Base-by-base conservation (phyloP, 1,140 invertebrate species). In the Drosophila equinoxialis region DNA sequence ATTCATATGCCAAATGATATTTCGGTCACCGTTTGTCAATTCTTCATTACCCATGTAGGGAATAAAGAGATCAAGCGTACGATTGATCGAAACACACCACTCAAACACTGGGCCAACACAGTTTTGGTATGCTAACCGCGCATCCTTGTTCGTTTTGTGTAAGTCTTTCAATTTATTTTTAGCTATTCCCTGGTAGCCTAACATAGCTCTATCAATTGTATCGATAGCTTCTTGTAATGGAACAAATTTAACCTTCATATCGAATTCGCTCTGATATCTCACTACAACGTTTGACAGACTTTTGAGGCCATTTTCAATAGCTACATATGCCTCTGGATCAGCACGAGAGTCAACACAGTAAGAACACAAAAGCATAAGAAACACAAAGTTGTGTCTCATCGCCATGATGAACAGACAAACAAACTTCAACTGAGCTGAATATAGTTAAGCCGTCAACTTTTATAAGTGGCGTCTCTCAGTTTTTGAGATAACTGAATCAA, bases 161-260 rank as follows among this genome's bases (percentile, higher is more conserved):
- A 45, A 14, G n/a, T 14, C 6, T 6, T 45, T 14, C 6, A 45
- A 14, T 14, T 45, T 45, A 7, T 6, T 45, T 14, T 45, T 45
- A 45, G 42, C 42, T 14, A 1, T 45, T 14, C 42, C 42, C 6
- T 45, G 42, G 42, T 45, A 45, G n/a, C n/a, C n/a, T 7, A 45
- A 14, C 42, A 14, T 45, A 7, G 42, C n/a, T 45, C 6, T 14
- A 4, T 45, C n/a, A 14, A 45, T 45, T 1, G n/a, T 5, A 45
- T 45, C n/a, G 42, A 45, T 45, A 1, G 42, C 42, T 45, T 45
- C n/a, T 45, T 45, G 42, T 45, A 45, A 45, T 6, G 42, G n/a
- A 45, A 7, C 42, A 45, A 17, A 45, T 45, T 45, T 14, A 14
- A 45, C 42, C 6, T 45, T 45, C 6, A 14, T 45, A 45, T 45